Evolutionary conservation across 2,797 vertebrate genomes (phyloP).

Genomic region (Falco novaeseelandiae): DNA sequence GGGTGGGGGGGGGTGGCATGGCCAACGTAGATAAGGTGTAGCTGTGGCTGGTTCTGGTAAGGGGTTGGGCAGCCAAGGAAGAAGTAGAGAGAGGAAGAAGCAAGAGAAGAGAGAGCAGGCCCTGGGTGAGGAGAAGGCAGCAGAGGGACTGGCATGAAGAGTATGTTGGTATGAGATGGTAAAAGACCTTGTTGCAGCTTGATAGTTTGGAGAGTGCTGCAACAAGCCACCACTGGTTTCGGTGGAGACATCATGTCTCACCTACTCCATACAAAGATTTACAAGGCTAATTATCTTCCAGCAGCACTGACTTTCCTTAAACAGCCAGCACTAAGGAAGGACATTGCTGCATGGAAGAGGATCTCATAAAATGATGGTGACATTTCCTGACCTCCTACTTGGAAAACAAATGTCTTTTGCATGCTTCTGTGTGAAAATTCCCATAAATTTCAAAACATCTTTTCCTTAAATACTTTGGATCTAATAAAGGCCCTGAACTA

Average conservation of each 20-base stretch:
- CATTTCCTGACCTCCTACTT: background rate
- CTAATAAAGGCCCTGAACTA: background rate
- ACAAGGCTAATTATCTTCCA: background rate
- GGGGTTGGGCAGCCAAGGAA: no score
- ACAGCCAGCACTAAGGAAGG: background rate
- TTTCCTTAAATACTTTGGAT: background rate
- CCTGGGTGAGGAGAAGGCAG: no score
- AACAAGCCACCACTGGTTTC: background rate
- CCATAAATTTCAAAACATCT: background rate
- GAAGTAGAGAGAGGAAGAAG: no score
- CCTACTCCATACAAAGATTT: background rate
- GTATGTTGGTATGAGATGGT: no score
- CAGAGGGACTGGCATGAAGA: no score
- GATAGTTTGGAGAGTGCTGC: no score
- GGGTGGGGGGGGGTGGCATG: no score
- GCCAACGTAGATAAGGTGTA: no score
- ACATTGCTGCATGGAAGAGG: background rate
- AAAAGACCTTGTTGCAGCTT: no score
- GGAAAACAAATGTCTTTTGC: background rate
- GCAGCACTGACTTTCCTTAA: background rate
- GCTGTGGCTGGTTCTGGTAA: no score
- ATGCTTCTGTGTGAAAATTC: background rate
- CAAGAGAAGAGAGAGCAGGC: no score
- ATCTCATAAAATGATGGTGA: rapidly evolving
- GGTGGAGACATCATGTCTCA: background rate